Conservation (phyloP, 2,888 invertebrate genomes). For the Sympetrum striolatum region DNA sequence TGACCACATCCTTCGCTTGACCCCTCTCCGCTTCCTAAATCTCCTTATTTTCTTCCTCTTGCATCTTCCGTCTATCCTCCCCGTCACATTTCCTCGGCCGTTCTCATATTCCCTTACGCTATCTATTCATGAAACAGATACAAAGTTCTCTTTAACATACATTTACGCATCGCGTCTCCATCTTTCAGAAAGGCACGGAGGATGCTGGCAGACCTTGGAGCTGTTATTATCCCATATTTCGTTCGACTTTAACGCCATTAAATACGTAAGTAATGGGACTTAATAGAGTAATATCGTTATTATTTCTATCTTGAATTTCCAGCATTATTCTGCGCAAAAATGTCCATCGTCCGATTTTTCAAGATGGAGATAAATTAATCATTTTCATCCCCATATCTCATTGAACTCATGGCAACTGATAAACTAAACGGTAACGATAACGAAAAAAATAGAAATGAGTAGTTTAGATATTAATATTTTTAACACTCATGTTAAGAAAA, state of each 20-base stretch:
- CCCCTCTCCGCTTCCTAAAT: not conserved
- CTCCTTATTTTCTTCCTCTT: not conserved
- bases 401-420: too few species aligned
- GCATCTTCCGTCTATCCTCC: not conserved
- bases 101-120: not conserved
- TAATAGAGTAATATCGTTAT: too few species aligned
- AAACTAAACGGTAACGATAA: too few species aligned
- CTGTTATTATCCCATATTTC: not conserved
- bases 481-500: too few species aligned
- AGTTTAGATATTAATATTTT: too few species aligned
- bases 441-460: too few species aligned
- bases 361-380: too few species aligned
- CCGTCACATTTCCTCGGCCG: not conserved
- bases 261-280: not conserved
- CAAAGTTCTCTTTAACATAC: not conserved
- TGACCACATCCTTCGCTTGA: slow-evolving; percentile 20
- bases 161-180: not conserved
- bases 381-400: too few species aligned
- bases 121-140: not conserved
- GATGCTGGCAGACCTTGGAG: not conserved
- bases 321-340: too few species aligned
- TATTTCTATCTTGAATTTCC: too few species aligned
- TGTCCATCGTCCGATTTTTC: too few species aligned
- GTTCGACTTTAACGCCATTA: not conserved
- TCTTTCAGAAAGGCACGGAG: not conserved